Percentiles rank a stretch among this genome's conserved stretches.
Conservation (phyloP, 2,797 vertebrate species). For the Brachymystax lenok region DNA sequence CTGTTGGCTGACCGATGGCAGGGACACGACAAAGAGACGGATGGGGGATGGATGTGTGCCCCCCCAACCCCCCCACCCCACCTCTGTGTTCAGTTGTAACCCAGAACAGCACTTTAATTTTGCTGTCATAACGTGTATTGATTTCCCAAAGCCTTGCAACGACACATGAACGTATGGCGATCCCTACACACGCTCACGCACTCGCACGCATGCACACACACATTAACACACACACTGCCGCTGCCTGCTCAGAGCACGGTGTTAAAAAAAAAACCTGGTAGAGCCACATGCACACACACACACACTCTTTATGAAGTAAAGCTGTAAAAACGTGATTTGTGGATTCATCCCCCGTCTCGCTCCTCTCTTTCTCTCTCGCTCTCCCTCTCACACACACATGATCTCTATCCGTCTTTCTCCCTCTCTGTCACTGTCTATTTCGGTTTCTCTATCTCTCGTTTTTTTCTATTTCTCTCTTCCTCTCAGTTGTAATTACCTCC, state of each 20-base stretch:
- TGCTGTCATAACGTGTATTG: conserved; percentile 79
- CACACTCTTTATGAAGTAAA: conserved; percentile 52
- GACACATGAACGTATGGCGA: conserved; percentile 55
- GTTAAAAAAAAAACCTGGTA: conserved; percentile 11
- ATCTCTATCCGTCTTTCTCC: neutral
- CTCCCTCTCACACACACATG: conserved; percentile 42
- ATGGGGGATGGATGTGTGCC: conserved; percentile 36
- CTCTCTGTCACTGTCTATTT: conserved; percentile 5
- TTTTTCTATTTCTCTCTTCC: conserved; percentile 12
- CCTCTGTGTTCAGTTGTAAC: conserved; percentile 73
- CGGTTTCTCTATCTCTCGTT: conserved; percentile 58
- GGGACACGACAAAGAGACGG: conserved; percentile 54
- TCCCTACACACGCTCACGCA: conserved; percentile 44
- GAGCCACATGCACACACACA: conserved; percentile 4
- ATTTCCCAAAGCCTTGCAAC: conserved; percentile 71
- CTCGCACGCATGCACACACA: conserved; percentile 18
- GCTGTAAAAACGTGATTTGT: conserved; percentile 70
- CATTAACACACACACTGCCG: neutral
- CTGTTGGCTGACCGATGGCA: conserved; percentile 47
- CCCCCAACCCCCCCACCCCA: conserved; percentile 8
- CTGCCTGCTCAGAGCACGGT: conserved; percentile 24
- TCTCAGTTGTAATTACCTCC: conserved; percentile 74
- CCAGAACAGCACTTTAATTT: conserved; percentile 76
- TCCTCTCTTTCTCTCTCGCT: conserved; percentile 69
- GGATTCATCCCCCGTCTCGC: conserved; percentile 60